Percentiles rank a stretch among this genome's conserved stretches.
Evolutionary conservation across 2,797 vertebrate species (phyloP).

Genomic region (Malurus leucopterus): DNA sequence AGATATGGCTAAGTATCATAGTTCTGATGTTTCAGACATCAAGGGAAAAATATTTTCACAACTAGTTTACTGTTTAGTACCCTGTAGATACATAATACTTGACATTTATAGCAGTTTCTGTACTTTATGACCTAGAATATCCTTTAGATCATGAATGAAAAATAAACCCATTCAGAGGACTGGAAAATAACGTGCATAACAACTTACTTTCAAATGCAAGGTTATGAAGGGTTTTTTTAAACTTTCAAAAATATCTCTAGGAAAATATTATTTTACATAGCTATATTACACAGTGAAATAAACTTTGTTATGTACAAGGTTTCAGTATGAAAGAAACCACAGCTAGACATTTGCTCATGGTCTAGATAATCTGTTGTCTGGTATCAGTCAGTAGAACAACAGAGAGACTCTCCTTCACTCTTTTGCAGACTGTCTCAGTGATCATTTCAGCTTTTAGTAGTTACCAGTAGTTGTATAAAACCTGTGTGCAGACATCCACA

Average conservation of each 20-base stretch:
- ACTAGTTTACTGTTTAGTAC: slow-evolving; percentile 60
- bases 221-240: slow-evolving; percentile 44
- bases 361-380: background rate
- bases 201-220: slow-evolving; percentile 56
- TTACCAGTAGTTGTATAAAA: background rate
- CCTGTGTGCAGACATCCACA: background rate
- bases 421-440: background rate
- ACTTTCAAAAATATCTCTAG: slow-evolving; percentile 71
- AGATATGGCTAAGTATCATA: background rate
- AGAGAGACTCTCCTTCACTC: background rate
- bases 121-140: slow-evolving; percentile 60
- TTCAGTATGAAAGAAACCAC: slow-evolving; percentile 45
- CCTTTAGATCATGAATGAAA: slow-evolving; percentile 66
- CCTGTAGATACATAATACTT: slow-evolving; percentile 61
- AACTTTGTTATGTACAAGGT: slow-evolving; percentile 61
- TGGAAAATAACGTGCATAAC: slow-evolving; percentile 54
- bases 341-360: slow-evolving; percentile 21
- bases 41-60: slow-evolving; percentile 57
- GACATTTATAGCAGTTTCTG: slow-evolving; percentile 53
- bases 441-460: background rate
- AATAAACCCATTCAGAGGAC: slow-evolving; percentile 60
- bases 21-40: slow-evolving; percentile 23
- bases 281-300: slow-evolving; percentile 67
- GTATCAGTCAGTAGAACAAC: background rate
- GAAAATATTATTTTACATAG: slow-evolving; percentile 73